Base-by-base conservation (phyloP, 2,888 invertebrate genomes). In the Hanleya hanleyi region DNA sequence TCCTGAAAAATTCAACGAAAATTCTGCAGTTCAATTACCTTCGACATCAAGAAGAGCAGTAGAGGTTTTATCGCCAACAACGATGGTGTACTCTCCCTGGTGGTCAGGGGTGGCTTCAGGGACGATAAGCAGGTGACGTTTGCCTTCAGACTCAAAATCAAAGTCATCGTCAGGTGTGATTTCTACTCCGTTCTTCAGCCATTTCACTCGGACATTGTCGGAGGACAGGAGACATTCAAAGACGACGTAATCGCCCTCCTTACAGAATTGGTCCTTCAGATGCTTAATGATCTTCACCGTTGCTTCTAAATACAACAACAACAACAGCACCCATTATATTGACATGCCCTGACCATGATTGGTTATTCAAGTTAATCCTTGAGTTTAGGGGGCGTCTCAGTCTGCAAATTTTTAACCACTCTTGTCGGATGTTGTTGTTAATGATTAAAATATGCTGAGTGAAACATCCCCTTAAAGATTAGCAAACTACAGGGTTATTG, bases 141-240 rank as follows among this genome's bases (percentile, higher is more conserved):
- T 64, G 15, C 77, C 78, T 15, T 76, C 75, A 22, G 69, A 38
- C 9, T 69, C 69, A 7, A 77, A 67, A 18, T 61, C 65, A 49
- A 78, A 77, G 41, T 77, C 78, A 41, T 75, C 67, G n/a, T 71
- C 68, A 35, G 69, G 38, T 88, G 96, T 96, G 41, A 97, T 91
- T 89, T 97, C 96, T 87, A 96, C 95, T 0, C 96, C 96, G 87
- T 97, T 97, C 91, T 97, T 97, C 89, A 95, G 96, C 78, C 79
- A 74, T 0, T 22, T 29, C 18, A 67, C 67, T 3, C 36, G 2
- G 36, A 41, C 47, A 6, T 29, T 35, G 29, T 38, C 67, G 1
- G 7, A 1, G 15, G 35, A 35, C 1, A 67, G 47, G 15, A 35
- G 4, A 38, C 73, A 75, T 29, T 68, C 73, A 15, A 83, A 71